Evolutionary conservation across 64 coral and sea anemone species (phyloP), one percentile per base, ranked within the genome.

Genomic region (Acropora yongei): DNA sequence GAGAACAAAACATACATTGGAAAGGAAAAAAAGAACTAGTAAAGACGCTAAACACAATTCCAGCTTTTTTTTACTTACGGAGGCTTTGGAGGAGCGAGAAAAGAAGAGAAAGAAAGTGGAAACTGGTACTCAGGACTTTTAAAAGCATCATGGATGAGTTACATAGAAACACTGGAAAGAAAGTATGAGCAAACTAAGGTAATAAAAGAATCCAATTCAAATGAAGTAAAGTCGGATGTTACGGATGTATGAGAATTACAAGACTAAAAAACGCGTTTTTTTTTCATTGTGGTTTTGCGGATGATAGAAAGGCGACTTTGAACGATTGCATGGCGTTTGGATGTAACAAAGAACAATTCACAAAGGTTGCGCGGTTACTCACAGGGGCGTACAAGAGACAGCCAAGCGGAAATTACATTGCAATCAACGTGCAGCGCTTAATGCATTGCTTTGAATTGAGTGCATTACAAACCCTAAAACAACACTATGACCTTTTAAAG

Each of bases 351-450:
- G 6, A 49, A 45, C 44, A 85, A 69, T 10, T 41, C 57, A 44
- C 67, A 53, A 80, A 43, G 3, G 40, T 1, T 44, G n/a, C 13
- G 19, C 41, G 2, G 43, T 40, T 85, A 85, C 82, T 85, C 82
- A 85, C 82, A 71, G 82, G 66, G 61, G 44, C 66, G 48, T 85
- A 72, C n/a, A n/a, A n/a, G n/a, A n/a, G n/a, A n/a, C n/a, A n/a
- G n/a, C n/a, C n/a, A n/a, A n/a, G n/a, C n/a, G n/a, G n/a, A n/a
- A n/a, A n/a, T n/a, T n/a, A n/a, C n/a, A n/a, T n/a, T n/a, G n/a
- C n/a, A n/a, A n/a, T n/a, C n/a, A n/a, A n/a, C n/a, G n/a, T n/a
- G n/a, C n/a, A n/a, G n/a, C n/a, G n/a, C n/a, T n/a, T n/a, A n/a
- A n/a, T n/a, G n/a, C n/a, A n/a, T n/a, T n/a, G n/a, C n/a, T n/a